Percentiles rank a stretch among this genome's conserved stretches.
phyloP scores from a whole-genome alignment of 2,113 vertebrate species.

The Mesitornis unicolor region DNA sequence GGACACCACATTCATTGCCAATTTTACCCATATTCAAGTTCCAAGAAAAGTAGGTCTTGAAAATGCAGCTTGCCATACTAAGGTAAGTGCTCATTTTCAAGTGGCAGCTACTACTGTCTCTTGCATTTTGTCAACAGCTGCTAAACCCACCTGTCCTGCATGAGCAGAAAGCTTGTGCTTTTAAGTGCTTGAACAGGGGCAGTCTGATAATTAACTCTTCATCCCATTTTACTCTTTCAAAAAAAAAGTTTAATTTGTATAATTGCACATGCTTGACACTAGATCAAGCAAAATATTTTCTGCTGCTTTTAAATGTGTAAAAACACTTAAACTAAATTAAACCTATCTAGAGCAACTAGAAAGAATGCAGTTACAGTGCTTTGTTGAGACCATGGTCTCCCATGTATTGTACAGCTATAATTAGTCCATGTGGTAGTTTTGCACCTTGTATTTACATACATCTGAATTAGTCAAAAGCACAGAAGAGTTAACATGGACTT shows the following conservation, averaged over 20 bases:
- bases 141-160: background rate
- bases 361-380: background rate
- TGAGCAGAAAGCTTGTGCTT: background rate
- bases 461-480: background rate
- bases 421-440: accelerated
- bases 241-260: background rate
- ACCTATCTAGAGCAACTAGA: background rate
- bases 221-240: background rate
- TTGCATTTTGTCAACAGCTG: background rate
- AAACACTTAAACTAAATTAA: background rate
- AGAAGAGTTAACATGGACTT: background rate
- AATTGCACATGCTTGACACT: background rate
- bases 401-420: background rate
- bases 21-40: background rate
- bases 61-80: background rate
- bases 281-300: background rate
- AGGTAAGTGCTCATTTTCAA: background rate
- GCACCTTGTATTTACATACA: background rate
- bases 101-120: background rate
- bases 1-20: background rate
- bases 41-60: background rate
- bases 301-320: background rate
- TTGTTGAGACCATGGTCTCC: background rate
- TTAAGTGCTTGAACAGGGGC: background rate
- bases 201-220: background rate